Evolutionary conservation across 2,797 vertebrate genomes (phyloP), one percentile per base, ranked within the genome.

Genomic region (Gadopsis marmoratus): DNA sequence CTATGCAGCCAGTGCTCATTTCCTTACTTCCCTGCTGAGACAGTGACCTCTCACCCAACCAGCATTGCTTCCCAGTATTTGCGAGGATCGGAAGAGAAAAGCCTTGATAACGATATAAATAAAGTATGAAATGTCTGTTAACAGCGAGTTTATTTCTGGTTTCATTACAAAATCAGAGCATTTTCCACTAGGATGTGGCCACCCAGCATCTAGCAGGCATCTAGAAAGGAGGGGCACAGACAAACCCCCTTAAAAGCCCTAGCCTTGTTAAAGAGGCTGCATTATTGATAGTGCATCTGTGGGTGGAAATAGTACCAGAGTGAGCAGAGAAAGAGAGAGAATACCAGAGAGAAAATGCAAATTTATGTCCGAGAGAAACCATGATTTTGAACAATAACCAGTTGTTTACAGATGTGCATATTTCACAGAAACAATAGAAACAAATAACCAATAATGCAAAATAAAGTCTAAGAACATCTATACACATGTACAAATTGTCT

Each of bases 201-300:
- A 87, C 74, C 70, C 76, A 73, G 80, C 16, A 4, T 58, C 68
- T 47, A 65, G 82, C 68, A 66, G 63, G n/a, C 51, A 68, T 78
- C 43, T 47, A 39, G 39, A 84, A 48, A 63, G 76, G 56, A 80
- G 66, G 75, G 68, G 80, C 50, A 10, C 73, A 59, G 74, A 76
- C 76, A 87, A 89, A 82, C 80, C 61, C 71, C 74, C 63, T 88
- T 89, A 91, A 92, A 91, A 91, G 81, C 74, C 47, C 81, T 23
- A 23, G 80, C 75, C 74, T 88, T 83, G 82, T 88, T 90, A 76
- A 86, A 86, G 81, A 83, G 58, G 79, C 78, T 93, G 78, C 87
- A 92, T 94, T 92, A 94, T 93, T 93, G 88, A 94, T 93, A 51
- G 71, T 74, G 61, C 71, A 87, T 88, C 73, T 86, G 88, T 78